A percentile compares a stretch with the other conserved stretches of the same genome.
phyloP scores from a whole-genome alignment of 37 sponge, comb jelly and placozoan genomes.

The Bolinopsis microptera region DNA sequence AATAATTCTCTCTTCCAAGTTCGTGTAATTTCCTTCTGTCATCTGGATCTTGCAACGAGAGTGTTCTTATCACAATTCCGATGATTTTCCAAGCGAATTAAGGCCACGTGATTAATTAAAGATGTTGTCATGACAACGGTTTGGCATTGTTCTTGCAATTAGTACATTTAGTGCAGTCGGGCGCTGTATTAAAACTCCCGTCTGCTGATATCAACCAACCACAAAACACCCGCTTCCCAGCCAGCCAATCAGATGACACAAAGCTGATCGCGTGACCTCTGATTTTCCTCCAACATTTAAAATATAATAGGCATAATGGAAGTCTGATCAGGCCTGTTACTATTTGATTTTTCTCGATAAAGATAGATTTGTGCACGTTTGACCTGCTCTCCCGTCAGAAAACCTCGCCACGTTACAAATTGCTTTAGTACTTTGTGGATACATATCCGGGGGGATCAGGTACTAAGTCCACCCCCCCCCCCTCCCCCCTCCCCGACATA shows the following conservation, averaged over 20 bases:
- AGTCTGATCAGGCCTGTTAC: background rate
- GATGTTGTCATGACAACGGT: background rate
- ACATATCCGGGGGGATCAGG: no score
- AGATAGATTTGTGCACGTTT: background rate
- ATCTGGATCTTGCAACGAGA: background rate
- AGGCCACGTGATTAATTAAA: background rate
- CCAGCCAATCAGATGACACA: background rate
- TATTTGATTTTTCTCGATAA: background rate
- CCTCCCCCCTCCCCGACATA: no score
- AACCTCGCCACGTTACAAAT: no score
- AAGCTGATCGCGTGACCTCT: background rate
- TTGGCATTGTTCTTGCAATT: background rate
- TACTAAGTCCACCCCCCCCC: no score
- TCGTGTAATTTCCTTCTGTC: no score
- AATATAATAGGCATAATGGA: background rate
- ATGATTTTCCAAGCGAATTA: background rate
- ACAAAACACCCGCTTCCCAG: background rate
- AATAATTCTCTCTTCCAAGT: background rate
- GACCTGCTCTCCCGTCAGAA: no score
- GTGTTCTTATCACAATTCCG: background rate
- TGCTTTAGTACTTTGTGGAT: no score
- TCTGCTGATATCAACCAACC: background rate
- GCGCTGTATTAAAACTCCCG: background rate
- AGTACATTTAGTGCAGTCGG: background rate
- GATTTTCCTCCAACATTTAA: background rate